A percentile compares a stretch with the other conserved stretches of the same genome.
Conservation (phyloP, 2,797 vertebrate genomes). For the Epinephelus malabaricus region DNA sequence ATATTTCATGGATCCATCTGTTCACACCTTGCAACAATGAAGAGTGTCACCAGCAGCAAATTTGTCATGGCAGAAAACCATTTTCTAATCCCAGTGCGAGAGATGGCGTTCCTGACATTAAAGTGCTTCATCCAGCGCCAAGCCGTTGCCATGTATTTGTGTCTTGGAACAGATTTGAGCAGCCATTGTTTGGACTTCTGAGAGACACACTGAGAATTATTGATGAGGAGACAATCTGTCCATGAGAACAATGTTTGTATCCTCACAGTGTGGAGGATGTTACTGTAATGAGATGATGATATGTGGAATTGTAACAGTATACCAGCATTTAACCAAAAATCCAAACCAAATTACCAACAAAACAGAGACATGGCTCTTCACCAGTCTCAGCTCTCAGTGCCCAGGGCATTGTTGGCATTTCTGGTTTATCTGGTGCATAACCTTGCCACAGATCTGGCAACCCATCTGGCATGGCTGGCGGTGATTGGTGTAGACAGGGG, state of each 20-base stretch:
- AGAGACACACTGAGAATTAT: slow-evolving; percentile 29
- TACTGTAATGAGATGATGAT: neutral
- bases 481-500: slow-evolving; percentile 55
- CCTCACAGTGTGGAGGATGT: slow-evolving; percentile 2
- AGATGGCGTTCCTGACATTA: slow-evolving; percentile 43
- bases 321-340: neutral
- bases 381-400: neutral
- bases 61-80: slow-evolving; percentile 38
- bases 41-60: slow-evolving; percentile 54
- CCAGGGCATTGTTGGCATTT: slow-evolving; percentile 38
- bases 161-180: slow-evolving; percentile 42
- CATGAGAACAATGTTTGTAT: neutral
- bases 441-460: slow-evolving; percentile 70
- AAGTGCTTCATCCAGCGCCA: slow-evolving; percentile 31
- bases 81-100: slow-evolving; percentile 51
- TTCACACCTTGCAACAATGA: slow-evolving; percentile 58
- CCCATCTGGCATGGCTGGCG: slow-evolving; percentile 72
- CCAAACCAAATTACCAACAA: neutral
- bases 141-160: slow-evolving; percentile 23
- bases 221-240: slow-evolving; percentile 39
- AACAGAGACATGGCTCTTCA: neutral
- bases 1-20: slow-evolving; percentile 65
- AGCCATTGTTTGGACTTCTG: slow-evolving; percentile 36
- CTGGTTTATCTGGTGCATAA: slow-evolving; percentile 54
- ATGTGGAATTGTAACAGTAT: slow-evolving; percentile 1